Conservation (phyloP, 2,113 vertebrate species). For the Leuciscus idus region DNA sequence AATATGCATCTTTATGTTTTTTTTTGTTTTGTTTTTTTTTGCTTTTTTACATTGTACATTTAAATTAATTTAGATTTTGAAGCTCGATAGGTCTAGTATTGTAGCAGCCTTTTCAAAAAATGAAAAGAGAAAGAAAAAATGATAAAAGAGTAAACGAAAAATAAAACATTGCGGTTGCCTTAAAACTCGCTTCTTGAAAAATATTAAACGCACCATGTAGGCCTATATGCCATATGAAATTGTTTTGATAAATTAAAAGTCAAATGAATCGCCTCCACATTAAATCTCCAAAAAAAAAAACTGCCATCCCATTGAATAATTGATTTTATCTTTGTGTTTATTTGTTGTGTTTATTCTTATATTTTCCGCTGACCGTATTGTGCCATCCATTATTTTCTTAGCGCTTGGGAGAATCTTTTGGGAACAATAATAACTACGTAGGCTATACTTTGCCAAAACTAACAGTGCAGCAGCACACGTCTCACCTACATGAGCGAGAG, state of each 20-base stretch:
- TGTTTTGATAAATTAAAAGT: background rate
- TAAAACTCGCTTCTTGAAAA: background rate
- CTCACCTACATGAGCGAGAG: background rate
- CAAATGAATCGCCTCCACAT: background rate
- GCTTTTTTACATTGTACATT: too few species aligned
- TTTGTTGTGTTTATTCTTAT: background rate
- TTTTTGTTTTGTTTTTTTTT: too few species aligned
- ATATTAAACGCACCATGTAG: background rate
- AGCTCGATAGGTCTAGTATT: background rate
- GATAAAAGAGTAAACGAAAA: background rate
- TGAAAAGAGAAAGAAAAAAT: background rate
- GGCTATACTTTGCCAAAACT: background rate
- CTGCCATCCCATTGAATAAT: background rate
- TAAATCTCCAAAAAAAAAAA: background rate
- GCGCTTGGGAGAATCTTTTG: background rate
- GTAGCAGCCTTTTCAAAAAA: background rate
- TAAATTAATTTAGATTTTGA: background rate
- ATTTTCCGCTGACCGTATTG: background rate
- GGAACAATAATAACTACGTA: background rate
- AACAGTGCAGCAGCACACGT: conserved; percentile 20
- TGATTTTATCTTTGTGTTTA: background rate
- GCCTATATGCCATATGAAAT: background rate
- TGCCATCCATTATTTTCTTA: background rate
- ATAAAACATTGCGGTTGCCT: background rate
- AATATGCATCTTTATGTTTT: background rate